Evolutionary conservation across 2,888 invertebrate genomes (phyloP).

Genomic region (Mythimna vitellina): DNA sequence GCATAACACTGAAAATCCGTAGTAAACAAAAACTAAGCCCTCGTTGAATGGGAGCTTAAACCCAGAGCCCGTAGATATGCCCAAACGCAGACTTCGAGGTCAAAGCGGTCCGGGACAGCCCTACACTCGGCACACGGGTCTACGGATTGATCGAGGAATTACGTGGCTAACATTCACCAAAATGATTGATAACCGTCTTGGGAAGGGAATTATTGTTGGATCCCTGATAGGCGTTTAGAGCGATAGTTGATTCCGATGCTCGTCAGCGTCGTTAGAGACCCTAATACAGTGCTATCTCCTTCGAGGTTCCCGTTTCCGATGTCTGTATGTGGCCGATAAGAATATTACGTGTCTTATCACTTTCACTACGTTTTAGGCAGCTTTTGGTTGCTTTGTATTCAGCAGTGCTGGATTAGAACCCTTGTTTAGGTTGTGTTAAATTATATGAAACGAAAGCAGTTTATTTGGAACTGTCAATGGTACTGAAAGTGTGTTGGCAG

Average conservation of each 20-base stretch:
- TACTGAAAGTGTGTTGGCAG: constrained; percentile 6
- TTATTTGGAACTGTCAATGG: neutral
- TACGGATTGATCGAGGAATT: constrained; percentile 81
- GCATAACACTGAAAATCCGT: constrained; percentile 23
- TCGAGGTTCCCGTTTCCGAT: constrained; percentile 35
- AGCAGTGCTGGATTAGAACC: constrained; percentile 12
- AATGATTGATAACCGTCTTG: constrained; percentile 80
- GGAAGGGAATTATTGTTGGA: constrained; percentile 72
- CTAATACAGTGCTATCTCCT: constrained; percentile 57
- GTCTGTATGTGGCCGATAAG: constrained; percentile 41
- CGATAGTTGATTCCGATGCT: constrained; percentile 71
- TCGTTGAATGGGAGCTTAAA: constrained; percentile 36
- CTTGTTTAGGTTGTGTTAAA: constrained; percentile 12
- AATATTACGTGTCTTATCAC: constrained; percentile 47
- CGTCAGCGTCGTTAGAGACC: constrained; percentile 53
- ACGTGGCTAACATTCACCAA: constrained; percentile 75
- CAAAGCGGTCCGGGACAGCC: constrained; percentile 47
- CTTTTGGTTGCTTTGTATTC: constrained; percentile 25
- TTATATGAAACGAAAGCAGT: neutral
- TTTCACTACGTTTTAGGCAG: constrained; percentile 38
- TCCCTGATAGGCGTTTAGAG: constrained; percentile 65
- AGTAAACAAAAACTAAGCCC: constrained; percentile 41
- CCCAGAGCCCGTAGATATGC: constrained; percentile 26
- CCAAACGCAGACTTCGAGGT: constrained; percentile 28
- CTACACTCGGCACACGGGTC: constrained; percentile 62